Evolutionary conservation across 1,140 invertebrate species (phyloP), one percentile per base, ranked within the genome.

Genomic region (Brachionus paranguensis): DNA sequence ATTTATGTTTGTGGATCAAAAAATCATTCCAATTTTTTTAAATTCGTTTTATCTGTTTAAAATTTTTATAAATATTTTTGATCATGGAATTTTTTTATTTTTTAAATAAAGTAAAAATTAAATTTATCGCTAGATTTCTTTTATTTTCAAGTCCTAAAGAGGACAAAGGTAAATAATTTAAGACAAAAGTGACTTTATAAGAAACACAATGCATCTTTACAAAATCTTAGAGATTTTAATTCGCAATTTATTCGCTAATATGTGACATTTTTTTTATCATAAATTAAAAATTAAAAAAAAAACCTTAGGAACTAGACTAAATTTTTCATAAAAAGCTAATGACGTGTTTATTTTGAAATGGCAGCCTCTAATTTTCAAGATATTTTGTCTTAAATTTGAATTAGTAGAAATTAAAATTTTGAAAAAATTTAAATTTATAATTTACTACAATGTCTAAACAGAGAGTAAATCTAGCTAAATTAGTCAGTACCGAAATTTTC

Each of bases 341-440:
- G 65, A 68, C 65, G 65, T 68, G 65, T 68, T 68, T 68, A 68
- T 68, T 68, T 68, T 68, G 65, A 68, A 68, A 68, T 68, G 17
- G 27, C 29, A 68, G 65, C 24, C 65, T 4, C 29, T 12, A 68
- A 68, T 33, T 68, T 68, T 24, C n/a, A 60, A 60, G 53, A 60
- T 20, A 60, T 24, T 60, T 60, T 60, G 20, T 17, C 53, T 60
- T 60, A n/a, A 68, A 68, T 68, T 65, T 24, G 27, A 24, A 27
- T 12, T 12, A 65, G 3, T 24, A 17, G 43, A 72, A 72, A 37
- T 33, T 37, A 37, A 37, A 37, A 37, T 37, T 14, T 29, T 33
- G 11, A 70, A 41, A 43, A 43, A 74, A 20, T 72, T 72, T n/a
- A 41, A 41, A 43, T 74, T 74, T n/a, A 74, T 45, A 45, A 74